Percentiles rank a stretch among this genome's conserved stretches.
phyloP scores from a whole-genome alignment of 2,113 vertebrate genomes.

The Dinomys branickii region DNA sequence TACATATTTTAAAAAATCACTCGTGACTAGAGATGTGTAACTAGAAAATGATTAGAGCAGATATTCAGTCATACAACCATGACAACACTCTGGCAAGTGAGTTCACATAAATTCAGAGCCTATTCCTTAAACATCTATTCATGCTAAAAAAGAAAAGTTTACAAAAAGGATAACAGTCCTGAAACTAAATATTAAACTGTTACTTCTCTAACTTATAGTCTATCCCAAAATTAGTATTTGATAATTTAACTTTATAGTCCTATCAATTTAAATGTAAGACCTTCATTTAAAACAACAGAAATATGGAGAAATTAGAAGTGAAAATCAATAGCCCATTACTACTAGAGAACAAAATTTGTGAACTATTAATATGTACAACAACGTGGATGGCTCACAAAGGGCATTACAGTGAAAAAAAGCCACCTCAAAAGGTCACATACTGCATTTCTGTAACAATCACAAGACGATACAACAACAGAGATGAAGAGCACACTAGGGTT shows the following conservation, averaged over 20 bases:
- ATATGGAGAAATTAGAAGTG: neutral
- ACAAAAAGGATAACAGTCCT: constrained; percentile 45
- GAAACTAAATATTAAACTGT: constrained; percentile 18
- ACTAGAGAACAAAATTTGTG: neutral
- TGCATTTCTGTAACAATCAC: neutral
- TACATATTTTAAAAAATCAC: neutral
- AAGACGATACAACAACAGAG: neutral
- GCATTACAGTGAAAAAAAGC: neutral
- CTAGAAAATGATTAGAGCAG: constrained; percentile 54
- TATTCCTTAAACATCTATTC: constrained; percentile 34
- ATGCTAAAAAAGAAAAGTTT: constrained; percentile 32
- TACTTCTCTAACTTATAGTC: neutral
- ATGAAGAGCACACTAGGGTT: neutral
- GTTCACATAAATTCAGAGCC: constrained; percentile 67
- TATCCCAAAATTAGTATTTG: neutral
- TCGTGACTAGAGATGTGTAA: neutral
- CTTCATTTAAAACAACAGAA: neutral
- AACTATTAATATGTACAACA: neutral
- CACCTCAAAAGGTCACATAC: neutral
- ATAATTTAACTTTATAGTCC: constrained; percentile 6
- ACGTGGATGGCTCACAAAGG: neutral
- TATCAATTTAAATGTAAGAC: neutral
- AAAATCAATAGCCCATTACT: neutral
- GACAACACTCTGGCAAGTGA: neutral
- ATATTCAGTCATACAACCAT: constrained; percentile 35